These are phyloP conservation scores for Meleagris gallopavo DNA, from an alignment of 2,113 vertebrate species.

Conservation along the genomic window DNA sequence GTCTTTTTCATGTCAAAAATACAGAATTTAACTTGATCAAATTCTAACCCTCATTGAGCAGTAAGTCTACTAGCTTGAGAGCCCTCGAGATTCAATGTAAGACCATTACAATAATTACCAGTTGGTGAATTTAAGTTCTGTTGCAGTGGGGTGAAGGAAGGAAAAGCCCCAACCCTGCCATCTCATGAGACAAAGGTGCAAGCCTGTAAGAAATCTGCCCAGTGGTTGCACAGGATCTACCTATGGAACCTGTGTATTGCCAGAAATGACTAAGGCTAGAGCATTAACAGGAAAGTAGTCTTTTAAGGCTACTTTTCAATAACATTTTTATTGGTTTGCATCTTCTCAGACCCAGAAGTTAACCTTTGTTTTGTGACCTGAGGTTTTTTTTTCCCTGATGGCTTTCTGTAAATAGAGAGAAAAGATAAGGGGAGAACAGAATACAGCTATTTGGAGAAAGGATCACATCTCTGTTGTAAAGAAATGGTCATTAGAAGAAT, in stretches of 20 bases:
- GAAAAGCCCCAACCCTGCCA: background rate
- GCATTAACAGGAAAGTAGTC: background rate
- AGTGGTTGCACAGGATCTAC: background rate
- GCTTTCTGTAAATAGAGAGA: background rate
- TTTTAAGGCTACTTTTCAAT: background rate
- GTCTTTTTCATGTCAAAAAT: background rate
- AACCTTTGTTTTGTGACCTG: background rate
- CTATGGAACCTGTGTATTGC: background rate
- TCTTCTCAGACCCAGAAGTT: background rate
- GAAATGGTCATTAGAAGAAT: background rate
- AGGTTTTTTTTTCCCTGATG: background rate
- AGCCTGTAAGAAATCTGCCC: background rate
- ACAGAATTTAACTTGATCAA: background rate
- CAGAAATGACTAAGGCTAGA: background rate
- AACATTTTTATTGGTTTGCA: background rate
- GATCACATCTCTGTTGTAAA: background rate
- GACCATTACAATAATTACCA: background rate
- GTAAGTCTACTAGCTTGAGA: background rate
- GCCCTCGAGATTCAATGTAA: background rate
- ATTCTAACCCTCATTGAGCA: background rate
- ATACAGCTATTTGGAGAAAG: background rate
- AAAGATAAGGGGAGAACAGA: background rate
- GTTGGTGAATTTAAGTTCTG: background rate
- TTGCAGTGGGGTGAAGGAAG: background rate
- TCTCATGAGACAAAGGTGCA: background rate